Evolutionary conservation across 2,888 invertebrate genomes (phyloP), one percentile per base, ranked within the genome.

Genomic region (Lasius platythorax): DNA sequence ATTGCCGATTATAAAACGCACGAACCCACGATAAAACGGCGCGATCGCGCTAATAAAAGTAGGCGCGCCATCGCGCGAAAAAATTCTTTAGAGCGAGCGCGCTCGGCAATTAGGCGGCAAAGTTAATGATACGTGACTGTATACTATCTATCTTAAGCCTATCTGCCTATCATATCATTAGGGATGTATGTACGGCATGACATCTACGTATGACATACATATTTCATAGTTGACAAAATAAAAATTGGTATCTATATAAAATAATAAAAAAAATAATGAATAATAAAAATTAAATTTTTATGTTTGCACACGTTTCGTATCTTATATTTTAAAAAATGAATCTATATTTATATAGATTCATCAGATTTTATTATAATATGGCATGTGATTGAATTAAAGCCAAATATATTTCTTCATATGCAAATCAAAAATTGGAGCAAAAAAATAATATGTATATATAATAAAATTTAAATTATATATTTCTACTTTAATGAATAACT

Each of bases 21-120:
- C 83, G 23, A 85, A 85, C 56, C 30, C 9, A 8, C 40, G 79
- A 88, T 86, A 84, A 85, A 63, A 33, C 15, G n/a, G 4, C 40
- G n/a, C 15, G 33, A 75, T 37, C 37, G 4, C 37, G 37, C 37
- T 12, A 40, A 78, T 78, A 68, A 78, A 78, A 64, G 37, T 50
- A 28, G 76, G 70, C 37, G 28, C 12, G 28, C 33, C 50, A 30
- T n/a, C 30, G 23, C 50, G 15, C 23, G 28, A 68, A n/a, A 18
- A 8, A n/a, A 18, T 40, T 8, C 37, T 40, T 15, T 37, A 5
- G 15, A 23, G 28, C 28, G 3, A 58, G 8, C n/a, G 50, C 2
- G 23, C 15, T 53, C n/a, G n/a, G 30, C 23, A 37, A 50, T 46
- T 64, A 63, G n/a, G 0, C n/a, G 61, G n/a, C 11, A 43, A 63